Base-by-base conservation (phyloP, 2,113 vertebrate species). In the Mobula hypostoma region DNA sequence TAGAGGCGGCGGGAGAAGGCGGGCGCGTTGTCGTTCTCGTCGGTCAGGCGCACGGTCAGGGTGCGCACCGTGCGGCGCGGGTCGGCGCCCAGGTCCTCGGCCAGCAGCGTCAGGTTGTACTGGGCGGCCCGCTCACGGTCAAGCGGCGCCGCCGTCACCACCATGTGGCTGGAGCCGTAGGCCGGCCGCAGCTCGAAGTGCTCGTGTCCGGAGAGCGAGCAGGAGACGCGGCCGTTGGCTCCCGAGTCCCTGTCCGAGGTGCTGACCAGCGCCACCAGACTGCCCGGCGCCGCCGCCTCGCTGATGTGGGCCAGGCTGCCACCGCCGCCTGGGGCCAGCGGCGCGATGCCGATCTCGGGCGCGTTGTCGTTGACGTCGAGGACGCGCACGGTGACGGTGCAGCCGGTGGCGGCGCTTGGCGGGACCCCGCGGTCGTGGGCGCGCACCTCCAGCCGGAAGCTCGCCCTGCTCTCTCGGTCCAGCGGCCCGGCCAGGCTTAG, bases 291-390 rank as follows among this genome's bases (percentile, higher is more conserved):
- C 0, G 98, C 98, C 1, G 97, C 96, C 32, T 97, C 97, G 0
- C 97, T 97, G 95, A 95, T 97, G 95, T 96, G 95, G 5, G 95
- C 96, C 7, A 94, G 95, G 0, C 97, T 97, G 0, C 97, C 96
- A 0, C 96, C 97, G 95, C 0, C 96, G 97, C 5, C 56, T 12
- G 97, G 97, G 68, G 96, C 97, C 95, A 68, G n/a, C 61, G n/a
- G 58, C 27, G 87, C 63, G 96, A 99, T 97, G 94, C 97, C 97
- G 95, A 99, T 98, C 95, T 97, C 97, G 0, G 98, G 98, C 0
- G 98, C 97, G 0, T 99, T 99, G 97, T 99, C 98, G 0, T 99
- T 99, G 90, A 99, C 98, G 15, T 99, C 99, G 0, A 97, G 96
- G 82, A 99, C 96, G 95, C 98, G 98, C 94, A 99, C 97, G 5